Evolutionary conservation across 2,797 vertebrate genomes (phyloP).

Genomic region (Anableps anableps): DNA sequence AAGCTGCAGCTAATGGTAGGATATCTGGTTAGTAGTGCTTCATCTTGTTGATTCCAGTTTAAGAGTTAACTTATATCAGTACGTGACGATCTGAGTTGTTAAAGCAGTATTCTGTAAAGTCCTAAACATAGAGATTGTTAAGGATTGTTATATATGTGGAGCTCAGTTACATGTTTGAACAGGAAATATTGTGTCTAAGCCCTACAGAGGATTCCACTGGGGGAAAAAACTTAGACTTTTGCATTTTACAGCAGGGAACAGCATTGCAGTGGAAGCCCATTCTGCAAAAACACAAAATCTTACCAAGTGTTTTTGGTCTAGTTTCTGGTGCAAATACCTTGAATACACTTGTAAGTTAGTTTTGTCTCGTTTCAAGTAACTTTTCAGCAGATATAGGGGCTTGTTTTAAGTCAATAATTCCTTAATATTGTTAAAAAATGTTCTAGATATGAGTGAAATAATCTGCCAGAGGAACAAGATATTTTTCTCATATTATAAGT

Average conservation of each 20-base stretch:
- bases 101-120: conserved; percentile 25
- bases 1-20: background rate
- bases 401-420: too few species aligned
- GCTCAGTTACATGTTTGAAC: conserved; percentile 25
- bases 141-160: conserved; percentile 1
- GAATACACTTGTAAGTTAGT: too few species aligned
- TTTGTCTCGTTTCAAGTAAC: too few species aligned
- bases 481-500: too few species aligned
- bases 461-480: too few species aligned
- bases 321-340: too few species aligned
- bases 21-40: background rate
- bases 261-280: conserved; percentile 41
- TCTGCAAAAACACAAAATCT: too few species aligned
- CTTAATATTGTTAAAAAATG: too few species aligned
- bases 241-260: conserved; percentile 27
- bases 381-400: too few species aligned
- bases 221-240: conserved; percentile 16
- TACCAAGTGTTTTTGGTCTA: too few species aligned
- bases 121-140: conserved; percentile 6
- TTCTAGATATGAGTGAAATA: too few species aligned
- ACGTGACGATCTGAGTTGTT: conserved; percentile 16
- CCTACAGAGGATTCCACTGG: background rate
- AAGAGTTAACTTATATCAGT: background rate
- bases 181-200: conserved; percentile 15
- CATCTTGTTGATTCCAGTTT: background rate